phyloP scores from a whole-genome alignment of 2,797 vertebrate genomes.

The Octomys mimax region DNA sequence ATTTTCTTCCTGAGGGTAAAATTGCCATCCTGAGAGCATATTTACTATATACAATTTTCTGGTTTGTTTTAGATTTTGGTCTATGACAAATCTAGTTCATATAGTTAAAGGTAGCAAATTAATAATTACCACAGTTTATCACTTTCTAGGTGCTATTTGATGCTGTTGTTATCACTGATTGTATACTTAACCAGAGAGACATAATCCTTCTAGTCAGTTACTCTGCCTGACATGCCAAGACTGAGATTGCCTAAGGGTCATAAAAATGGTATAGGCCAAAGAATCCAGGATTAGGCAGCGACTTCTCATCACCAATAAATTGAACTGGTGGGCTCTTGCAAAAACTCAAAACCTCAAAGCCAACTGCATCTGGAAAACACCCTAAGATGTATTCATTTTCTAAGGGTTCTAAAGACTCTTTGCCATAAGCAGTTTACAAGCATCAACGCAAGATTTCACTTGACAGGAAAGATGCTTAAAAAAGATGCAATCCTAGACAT shows the following conservation, averaged over 20 bases:
- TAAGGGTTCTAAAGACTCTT: not conserved
- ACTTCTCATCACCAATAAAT: not conserved
- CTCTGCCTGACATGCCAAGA: not conserved
- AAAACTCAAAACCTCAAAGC: not conserved
- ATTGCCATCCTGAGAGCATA: not conserved
- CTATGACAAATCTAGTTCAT: not conserved
- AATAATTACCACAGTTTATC: not conserved
- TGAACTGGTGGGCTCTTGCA: not conserved
- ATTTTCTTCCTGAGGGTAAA: not conserved
- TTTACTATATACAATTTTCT: not conserved
- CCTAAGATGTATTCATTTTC: not conserved
- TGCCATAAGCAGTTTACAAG: not conserved
- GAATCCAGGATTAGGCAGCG: not conserved
- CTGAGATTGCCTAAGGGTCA: not conserved
- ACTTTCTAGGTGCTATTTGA: not conserved
- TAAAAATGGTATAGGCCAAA: not conserved
- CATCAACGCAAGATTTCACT: not conserved
- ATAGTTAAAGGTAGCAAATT: not conserved
- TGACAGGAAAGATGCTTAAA: not conserved
- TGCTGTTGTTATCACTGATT: not conserved
- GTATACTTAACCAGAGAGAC: not conserved
- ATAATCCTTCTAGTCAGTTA: not conserved
- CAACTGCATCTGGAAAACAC: not conserved
- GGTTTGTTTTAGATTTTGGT: not conserved
- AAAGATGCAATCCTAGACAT: not conserved